Base-by-base conservation (phyloP, 2,113 vertebrate genomes). In the Bostrychus sinensis region DNA sequence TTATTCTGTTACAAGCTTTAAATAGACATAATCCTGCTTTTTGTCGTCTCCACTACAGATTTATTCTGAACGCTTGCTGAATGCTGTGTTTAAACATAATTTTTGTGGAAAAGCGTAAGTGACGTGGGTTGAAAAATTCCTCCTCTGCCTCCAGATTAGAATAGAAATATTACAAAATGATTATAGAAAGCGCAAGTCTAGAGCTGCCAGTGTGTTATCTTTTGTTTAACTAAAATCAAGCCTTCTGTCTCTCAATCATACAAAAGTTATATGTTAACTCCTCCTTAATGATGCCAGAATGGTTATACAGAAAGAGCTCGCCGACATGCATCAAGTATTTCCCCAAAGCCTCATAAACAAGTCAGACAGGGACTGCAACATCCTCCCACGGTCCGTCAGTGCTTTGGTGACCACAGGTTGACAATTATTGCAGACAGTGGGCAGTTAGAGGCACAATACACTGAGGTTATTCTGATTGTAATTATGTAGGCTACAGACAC, bases 21-120 rank as follows among this genome's bases (percentile, higher is more conserved):
- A 76, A 70, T 75, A 74, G 60, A 70, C 78, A 66, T 85, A 86
- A 86, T 83, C 86, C 86, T 23, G 38, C 73, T 85, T 83, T 77
- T 74, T 72, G 62, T 72, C 80, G 80, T 60, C 66, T 81, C 39
- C 58, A 70, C 65, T 43, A 30, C 9, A 73, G 62, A 71, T 76
- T 76, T 58, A 72, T 48, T 19, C 68, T 30, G 5, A 75, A 62
- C 19, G 36, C 56, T 57, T 14, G 22, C 25, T 38, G 36, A 23
- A 46, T 46, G 23, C n/a, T 20, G 37, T 62, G 8, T 61, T 60
- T 58, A 38, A 30, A 66, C 67, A 60, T 74, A 38, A 17, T 39
- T 30, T 59, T 59, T 53, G 56, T 25, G n/a, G 17, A 55, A 53
- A 34, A 45, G 46, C 10, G 5, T 6, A 26, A 38, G 50, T 41